Conservation (phyloP, 2,113 vertebrate genomes). For the Anhinga anhinga region DNA sequence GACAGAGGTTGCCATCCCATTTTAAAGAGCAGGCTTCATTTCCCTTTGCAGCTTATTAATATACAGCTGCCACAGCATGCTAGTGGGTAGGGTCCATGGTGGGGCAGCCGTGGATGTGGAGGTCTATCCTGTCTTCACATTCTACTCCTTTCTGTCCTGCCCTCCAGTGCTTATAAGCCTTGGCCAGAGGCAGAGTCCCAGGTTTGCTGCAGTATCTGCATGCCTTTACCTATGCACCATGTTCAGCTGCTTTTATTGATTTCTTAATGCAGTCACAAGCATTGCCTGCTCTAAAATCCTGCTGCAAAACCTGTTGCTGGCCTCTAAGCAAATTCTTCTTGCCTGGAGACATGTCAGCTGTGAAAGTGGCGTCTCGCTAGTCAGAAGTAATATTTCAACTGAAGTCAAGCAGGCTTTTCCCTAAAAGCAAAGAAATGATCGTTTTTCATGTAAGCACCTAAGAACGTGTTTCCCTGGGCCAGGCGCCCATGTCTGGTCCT, state of each 20-base stretch:
- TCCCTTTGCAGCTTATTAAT: not conserved
- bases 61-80: not conserved
- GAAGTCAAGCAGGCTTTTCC: not conserved
- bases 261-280: not conserved
- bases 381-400: not conserved
- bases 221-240: not conserved
- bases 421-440: not conserved
- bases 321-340: not conserved
- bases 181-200: not conserved
- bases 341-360: not conserved
- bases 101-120: not conserved
- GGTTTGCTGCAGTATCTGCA: not conserved
- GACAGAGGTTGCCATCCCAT: not conserved
- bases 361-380: not conserved
- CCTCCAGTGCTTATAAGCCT: not conserved
- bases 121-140: not conserved
- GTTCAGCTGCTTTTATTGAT: not conserved
- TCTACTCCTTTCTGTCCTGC: not conserved
- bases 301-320: not conserved
- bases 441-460: not conserved
- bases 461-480: not conserved
- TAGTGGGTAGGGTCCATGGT: not conserved
- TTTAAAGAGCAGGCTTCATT: not conserved
- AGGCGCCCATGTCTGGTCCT: not conserved
- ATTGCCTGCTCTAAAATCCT: not conserved